These are phyloP conservation scores for Mungos mungo DNA, from an alignment of 2,113 vertebrate genomes.

Conservation along the genomic window DNA sequence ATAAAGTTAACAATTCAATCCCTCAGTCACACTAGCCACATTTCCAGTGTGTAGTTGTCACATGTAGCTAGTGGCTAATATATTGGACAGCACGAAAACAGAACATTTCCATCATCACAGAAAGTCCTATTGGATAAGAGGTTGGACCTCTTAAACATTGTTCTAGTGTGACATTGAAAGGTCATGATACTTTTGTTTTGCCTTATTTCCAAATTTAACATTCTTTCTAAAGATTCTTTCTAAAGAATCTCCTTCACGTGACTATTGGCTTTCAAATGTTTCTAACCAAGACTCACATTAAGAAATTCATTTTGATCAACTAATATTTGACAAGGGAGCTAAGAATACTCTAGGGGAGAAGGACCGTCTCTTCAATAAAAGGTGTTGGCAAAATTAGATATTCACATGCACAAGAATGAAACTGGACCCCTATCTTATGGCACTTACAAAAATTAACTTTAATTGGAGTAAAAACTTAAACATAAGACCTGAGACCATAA, in stretches of 20 bases:
- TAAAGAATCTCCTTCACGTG: background rate
- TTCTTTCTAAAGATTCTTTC: background rate
- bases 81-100: background rate
- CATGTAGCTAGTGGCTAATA: background rate
- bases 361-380: background rate
- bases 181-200: background rate
- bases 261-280: background rate
- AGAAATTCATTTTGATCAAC: background rate
- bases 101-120: background rate
- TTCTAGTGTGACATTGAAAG: background rate
- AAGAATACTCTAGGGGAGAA: background rate
- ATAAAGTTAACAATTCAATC: background rate
- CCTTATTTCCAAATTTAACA: constrained; percentile 21
- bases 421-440: background rate
- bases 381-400: background rate
- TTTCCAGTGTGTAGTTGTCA: background rate
- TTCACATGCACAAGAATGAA: background rate
- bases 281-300: background rate
- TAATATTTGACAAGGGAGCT: background rate
- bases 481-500: background rate
- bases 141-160: background rate
- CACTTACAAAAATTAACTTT: background rate
- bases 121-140: background rate
- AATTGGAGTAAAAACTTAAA: background rate
- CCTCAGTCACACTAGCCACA: background rate